Evolutionary conservation across 2,888 invertebrate genomes (phyloP).

Genomic region (Apeira syringaria): DNA sequence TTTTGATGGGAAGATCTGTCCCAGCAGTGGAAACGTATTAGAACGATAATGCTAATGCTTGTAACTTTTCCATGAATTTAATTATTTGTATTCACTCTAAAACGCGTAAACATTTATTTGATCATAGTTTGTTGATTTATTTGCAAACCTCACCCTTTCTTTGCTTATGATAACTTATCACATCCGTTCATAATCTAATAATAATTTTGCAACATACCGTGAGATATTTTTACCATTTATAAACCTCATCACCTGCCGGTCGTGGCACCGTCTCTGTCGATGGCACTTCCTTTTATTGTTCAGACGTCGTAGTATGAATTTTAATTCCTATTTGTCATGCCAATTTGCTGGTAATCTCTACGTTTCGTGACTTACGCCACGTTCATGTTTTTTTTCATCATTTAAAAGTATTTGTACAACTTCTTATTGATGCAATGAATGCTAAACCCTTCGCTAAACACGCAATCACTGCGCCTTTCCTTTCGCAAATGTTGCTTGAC

Average conservation of each 20-base stretch:
- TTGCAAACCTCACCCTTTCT: no score
- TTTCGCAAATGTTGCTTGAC: neutral
- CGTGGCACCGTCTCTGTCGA: no score
- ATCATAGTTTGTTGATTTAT: no score
- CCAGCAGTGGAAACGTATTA: no score
- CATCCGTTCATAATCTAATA: neutral
- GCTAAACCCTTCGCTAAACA: constrained; percentile 3
- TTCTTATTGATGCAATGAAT: constrained; percentile 4
- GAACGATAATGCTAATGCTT: no score
- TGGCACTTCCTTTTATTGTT: constrained; percentile 18
- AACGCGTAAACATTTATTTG: no score
- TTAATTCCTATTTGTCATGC: constrained; percentile 18
- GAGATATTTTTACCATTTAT: neutral
- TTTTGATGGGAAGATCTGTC: no score
- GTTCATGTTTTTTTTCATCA: constrained; percentile 3
- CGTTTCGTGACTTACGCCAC: constrained; percentile 10
- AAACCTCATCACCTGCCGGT: neutral
- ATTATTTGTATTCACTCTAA: no score
- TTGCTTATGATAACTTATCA: constrained; percentile 14
- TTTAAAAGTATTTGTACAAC: constrained; percentile 2
- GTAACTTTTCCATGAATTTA: no score
- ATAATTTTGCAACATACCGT: neutral
- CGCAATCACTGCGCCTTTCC: constrained; percentile 4
- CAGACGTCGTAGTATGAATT: constrained; percentile 19
- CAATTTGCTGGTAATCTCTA: constrained; percentile 9